phyloP scores from a whole-genome alignment of 2,113 vertebrate species.

The Gobius niger region DNA sequence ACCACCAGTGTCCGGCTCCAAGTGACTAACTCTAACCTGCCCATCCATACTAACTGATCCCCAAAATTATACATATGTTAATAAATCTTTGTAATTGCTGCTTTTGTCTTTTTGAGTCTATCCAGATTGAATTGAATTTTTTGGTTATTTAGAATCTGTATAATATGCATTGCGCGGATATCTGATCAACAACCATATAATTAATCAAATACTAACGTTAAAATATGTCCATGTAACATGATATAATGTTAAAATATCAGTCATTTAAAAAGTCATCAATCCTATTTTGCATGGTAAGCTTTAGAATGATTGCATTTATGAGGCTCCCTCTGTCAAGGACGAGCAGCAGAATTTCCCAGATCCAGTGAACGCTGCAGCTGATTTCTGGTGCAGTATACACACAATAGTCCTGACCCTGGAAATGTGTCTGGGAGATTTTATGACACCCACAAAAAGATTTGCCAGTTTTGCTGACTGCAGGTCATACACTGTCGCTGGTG shows the following conservation, averaged over 20 bases:
- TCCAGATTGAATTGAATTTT: too few species aligned
- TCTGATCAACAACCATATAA: neutral
- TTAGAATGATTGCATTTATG: neutral
- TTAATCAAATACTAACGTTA: neutral
- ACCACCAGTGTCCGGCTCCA: too few species aligned
- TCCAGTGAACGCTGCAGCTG: constrained; percentile 15
- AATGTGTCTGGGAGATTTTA: constrained; percentile 55
- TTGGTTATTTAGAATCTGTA: neutral
- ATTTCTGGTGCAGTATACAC: constrained; percentile 14
- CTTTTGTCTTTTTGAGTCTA: too few species aligned
- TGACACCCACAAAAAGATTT: constrained; percentile 50
- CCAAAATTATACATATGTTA: too few species aligned
- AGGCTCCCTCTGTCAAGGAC: neutral
- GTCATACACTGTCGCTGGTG: constrained; percentile 49
- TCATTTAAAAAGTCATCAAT: neutral
- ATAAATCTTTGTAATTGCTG: too few species aligned
- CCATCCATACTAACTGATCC: too few species aligned
- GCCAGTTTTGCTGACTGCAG: constrained; percentile 61
- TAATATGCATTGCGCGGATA: neutral
- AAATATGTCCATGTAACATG: neutral
- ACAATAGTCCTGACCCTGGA: constrained; percentile 47
- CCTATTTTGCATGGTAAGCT: neutral
- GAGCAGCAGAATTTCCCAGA: neutral
- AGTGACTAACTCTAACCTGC: too few species aligned
- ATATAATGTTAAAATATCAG: neutral